Evolutionary conservation across 2,113 vertebrate genomes (phyloP).

Genomic region (Forbesichthys papilliferus): DNA sequence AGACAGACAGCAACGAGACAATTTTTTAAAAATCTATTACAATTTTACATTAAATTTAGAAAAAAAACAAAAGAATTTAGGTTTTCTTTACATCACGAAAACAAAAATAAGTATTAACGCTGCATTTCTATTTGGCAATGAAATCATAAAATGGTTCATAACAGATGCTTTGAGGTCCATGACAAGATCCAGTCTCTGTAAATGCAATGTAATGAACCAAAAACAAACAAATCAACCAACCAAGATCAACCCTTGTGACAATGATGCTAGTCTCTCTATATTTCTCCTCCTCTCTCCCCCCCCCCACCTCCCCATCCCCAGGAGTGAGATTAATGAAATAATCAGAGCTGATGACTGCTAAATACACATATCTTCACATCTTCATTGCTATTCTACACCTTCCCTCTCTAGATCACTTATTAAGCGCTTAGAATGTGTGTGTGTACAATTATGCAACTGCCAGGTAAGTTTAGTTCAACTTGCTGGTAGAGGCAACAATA

Average conservation of each 20-base stretch:
- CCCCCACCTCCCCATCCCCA: not conserved
- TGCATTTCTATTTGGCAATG: no score
- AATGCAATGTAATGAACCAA: no score
- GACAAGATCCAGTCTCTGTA: no score
- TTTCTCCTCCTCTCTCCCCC: not conserved
- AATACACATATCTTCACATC: not conserved
- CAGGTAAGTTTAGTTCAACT: not conserved
- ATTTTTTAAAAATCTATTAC: not conserved
- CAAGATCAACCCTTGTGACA: conserved; percentile 23
- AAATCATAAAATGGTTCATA: no score
- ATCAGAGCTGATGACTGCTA: not conserved
- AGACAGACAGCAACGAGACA: not conserved
- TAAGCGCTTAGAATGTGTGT: conserved; percentile 9
- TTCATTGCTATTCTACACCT: not conserved
- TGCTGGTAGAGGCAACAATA: not conserved
- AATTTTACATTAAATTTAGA: no score
- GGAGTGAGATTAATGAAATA: not conserved
- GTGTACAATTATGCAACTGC: not conserved
- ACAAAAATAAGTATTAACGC: no score
- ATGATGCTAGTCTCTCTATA: conserved; percentile 15
- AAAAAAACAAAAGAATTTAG: no score
- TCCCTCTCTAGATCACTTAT: conserved; percentile 27
- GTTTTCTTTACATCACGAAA: no score
- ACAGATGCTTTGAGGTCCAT: no score
- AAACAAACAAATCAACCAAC: no score